A percentile compares a stretch with the other conserved stretches of the same genome.
Conservation (phyloP, 2,797 vertebrate species). For the Megaceryle alcyon region DNA sequence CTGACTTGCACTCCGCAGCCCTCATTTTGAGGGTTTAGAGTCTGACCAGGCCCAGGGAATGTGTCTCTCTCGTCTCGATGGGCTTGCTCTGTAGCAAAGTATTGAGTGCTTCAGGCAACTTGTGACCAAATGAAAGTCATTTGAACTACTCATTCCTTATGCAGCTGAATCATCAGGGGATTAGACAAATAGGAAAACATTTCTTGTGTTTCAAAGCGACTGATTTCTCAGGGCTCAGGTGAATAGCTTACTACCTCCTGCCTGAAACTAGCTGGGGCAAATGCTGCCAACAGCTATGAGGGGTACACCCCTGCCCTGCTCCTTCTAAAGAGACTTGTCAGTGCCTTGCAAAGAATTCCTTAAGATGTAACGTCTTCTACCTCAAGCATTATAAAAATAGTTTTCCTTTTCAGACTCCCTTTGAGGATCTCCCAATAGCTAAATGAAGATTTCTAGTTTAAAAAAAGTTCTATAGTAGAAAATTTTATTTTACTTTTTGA, state of each 20-base stretch:
- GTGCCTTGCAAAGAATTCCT: background rate
- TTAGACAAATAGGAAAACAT: background rate
- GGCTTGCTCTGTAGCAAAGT: background rate
- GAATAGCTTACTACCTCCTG: background rate
- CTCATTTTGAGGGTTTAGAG: background rate
- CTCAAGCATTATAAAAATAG: background rate
- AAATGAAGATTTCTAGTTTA: background rate
- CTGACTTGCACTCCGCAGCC: background rate
- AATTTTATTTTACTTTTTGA: background rate
- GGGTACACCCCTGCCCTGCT: background rate
- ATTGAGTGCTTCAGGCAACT: background rate
- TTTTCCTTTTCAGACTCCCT: background rate
- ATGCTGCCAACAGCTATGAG: background rate
- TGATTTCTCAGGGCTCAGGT: background rate
- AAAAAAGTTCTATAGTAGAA: background rate
- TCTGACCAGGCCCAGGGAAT: background rate
- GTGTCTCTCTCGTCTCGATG: background rate
- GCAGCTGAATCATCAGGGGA: background rate
- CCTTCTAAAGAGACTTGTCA: background rate
- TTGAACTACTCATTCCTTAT: background rate
- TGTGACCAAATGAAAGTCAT: background rate
- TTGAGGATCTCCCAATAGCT: background rate
- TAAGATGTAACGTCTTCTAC: background rate
- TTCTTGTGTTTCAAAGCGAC: background rate
- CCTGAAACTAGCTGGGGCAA: background rate